phyloP scores from a whole-genome alignment of 2,113 vertebrate genomes.

The Redunca redunca region DNA sequence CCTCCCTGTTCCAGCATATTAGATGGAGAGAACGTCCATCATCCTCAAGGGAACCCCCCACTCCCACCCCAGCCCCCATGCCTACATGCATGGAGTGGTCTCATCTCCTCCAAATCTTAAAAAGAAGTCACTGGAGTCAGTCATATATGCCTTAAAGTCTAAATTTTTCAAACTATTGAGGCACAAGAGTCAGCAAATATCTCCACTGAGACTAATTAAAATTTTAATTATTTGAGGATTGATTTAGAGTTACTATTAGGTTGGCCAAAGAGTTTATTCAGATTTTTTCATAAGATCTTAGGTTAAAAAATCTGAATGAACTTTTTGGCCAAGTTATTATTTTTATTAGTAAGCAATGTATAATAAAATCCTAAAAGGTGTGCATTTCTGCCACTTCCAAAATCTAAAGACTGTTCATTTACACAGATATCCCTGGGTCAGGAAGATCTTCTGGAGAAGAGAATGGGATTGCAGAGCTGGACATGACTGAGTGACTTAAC shows the following conservation, averaged over 20 bases:
- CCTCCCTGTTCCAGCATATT: neutral
- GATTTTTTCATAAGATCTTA: neutral
- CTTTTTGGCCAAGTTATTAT: neutral
- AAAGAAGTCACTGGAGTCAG: neutral
- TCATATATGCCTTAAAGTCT: neutral
- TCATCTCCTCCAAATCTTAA: neutral
- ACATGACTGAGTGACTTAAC: neutral
- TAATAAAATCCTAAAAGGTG: neutral
- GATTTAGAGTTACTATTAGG: neutral
- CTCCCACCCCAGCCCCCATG: neutral
- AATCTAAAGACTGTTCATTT: neutral
- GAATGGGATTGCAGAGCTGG: neutral
- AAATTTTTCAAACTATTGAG: neutral
- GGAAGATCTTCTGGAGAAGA: neutral
- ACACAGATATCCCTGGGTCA: neutral
- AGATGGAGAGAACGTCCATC: accelerated
- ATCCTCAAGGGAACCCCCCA: neutral
- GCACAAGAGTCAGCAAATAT: neutral
- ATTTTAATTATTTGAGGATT: neutral
- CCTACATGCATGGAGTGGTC: neutral
- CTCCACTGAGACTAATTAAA: neutral
- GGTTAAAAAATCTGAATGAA: neutral
- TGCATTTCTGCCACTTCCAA: neutral
- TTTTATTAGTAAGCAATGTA: neutral
- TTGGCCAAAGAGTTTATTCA: neutral